phyloP scores from a whole-genome alignment of 2,113 vertebrate species.

The Telmatochromis sp. region DNA sequence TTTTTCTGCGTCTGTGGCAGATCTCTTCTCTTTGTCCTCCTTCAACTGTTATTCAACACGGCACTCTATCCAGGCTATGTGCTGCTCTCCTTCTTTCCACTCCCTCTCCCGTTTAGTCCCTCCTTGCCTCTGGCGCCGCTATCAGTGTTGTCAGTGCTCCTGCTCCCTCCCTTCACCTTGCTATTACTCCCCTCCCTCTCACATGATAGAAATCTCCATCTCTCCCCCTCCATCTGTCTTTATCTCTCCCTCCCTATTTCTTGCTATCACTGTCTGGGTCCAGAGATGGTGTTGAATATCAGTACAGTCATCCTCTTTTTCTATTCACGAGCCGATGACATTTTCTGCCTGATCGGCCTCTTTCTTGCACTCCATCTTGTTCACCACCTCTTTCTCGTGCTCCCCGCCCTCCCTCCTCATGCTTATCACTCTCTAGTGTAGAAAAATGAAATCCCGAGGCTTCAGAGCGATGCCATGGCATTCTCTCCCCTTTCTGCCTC shows the following conservation, averaged over 20 bases:
- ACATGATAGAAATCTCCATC: slow-evolving; percentile 31
- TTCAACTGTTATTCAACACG: slow-evolving; percentile 13
- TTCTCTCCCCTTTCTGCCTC: not conserved
- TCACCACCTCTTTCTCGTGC: not conserved
- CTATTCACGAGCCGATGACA: not conserved
- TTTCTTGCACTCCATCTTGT: not conserved
- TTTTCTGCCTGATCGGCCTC: slow-evolving; percentile 35
- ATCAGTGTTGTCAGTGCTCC: slow-evolving; percentile 39
- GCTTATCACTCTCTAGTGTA: slow-evolving; percentile 9
- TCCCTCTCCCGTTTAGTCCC: slow-evolving; percentile 27
- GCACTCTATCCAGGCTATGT: not conserved
- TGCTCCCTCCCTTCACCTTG: slow-evolving; percentile 60
- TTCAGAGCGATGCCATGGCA: slow-evolving; percentile 9
- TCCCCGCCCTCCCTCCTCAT: not conserved
- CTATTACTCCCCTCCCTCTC: slow-evolving; percentile 50
- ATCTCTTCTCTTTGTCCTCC: slow-evolving; percentile 14
- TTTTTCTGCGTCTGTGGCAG: not conserved
- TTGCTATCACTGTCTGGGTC: not conserved
- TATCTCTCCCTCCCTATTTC: not conserved
- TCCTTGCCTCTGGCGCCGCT: slow-evolving; percentile 43
- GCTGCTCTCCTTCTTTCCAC: slow-evolving; percentile 26
- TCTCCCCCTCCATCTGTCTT: not conserved
- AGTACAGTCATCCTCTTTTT: not conserved
- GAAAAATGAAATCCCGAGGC: slow-evolving; percentile 14
- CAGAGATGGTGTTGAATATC: slow-evolving; percentile 28